Percentiles rank a stretch among this genome's conserved stretches.
These are phyloP conservation scores for Pardalotus punctatus DNA, from an alignment of 2,113 vertebrate genomes.

Conservation along the genomic window DNA sequence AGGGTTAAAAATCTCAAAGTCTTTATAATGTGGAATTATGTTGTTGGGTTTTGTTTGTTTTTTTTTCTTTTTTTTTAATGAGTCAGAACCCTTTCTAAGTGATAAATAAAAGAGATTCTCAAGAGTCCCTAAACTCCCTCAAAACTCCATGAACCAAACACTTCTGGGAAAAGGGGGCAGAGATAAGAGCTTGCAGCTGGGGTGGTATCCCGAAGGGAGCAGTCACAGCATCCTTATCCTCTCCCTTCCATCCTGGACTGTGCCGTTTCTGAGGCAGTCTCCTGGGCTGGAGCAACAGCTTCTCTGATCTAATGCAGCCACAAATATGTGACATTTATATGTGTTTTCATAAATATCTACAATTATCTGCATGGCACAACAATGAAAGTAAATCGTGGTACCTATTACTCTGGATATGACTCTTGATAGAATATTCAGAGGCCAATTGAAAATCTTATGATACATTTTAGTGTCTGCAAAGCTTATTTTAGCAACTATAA, in stretches of 20 bases:
- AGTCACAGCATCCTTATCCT: neutral
- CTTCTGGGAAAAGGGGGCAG: neutral
- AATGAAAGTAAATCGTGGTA: neutral
- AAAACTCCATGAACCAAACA: neutral
- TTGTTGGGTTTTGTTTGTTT: too few relatives aligned
- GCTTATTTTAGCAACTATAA: neutral
- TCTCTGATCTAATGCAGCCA: neutral
- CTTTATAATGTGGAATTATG: neutral
- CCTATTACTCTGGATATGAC: neutral
- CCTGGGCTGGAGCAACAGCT: neutral
- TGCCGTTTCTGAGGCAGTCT: neutral
- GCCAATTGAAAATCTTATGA: neutral
- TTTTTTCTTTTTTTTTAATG: neutral
- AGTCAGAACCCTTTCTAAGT: neutral
- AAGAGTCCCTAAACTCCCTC: neutral
- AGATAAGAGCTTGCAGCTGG: neutral
- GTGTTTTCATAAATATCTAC: neutral
- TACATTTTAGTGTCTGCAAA: neutral
- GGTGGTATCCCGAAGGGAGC: neutral
- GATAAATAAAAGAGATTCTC: neutral
- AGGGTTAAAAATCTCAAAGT: neutral
- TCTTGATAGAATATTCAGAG: neutral
- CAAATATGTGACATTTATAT: neutral
- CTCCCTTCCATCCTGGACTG: neutral
- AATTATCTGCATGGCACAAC: neutral